phyloP scores from a whole-genome alignment of 2,888 invertebrate genomes.

The Minunthozetes semirufus region DNA sequence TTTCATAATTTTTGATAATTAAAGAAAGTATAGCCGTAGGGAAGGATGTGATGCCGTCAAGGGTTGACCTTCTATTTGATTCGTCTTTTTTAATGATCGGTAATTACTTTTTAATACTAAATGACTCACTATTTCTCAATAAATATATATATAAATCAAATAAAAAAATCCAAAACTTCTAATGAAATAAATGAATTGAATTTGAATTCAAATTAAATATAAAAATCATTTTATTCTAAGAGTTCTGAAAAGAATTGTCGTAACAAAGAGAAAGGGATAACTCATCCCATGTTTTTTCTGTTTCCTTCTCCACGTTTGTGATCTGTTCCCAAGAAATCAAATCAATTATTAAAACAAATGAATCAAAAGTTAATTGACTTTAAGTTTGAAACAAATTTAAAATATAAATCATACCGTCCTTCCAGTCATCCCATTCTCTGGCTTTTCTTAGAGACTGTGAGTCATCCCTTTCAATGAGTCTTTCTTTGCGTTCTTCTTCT shows the following conservation, averaged over 20 bases:
- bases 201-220: too few species aligned
- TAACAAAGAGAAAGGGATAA: not conserved
- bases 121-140: not conserved
- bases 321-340: conserved; percentile 44
- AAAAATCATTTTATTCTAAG: too few species aligned
- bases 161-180: not conserved
- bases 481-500: conserved; percentile 57
- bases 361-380: not conserved
- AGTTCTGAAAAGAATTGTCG: not conserved
- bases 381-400: not conserved
- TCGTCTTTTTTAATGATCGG: not conserved
- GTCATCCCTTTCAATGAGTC: conserved; percentile 64
- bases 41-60: conserved; percentile 20
- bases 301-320: conserved; percentile 83
- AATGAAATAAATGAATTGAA: too few species aligned
- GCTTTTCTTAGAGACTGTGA: conserved; percentile 59
- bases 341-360: not conserved
- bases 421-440: conserved; percentile 74
- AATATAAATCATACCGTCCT: conserved; percentile 56
- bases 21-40: not conserved
- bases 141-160: not conserved
- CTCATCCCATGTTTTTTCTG: conserved; percentile 50
- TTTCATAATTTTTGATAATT: not conserved
- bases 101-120: conserved; percentile 24
- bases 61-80: conserved; percentile 1